A percentile compares a stretch with the other conserved stretches of the same genome.
phyloP scores from a whole-genome alignment of 2,113 vertebrate genomes.

The Tachycineta bicolor region DNA sequence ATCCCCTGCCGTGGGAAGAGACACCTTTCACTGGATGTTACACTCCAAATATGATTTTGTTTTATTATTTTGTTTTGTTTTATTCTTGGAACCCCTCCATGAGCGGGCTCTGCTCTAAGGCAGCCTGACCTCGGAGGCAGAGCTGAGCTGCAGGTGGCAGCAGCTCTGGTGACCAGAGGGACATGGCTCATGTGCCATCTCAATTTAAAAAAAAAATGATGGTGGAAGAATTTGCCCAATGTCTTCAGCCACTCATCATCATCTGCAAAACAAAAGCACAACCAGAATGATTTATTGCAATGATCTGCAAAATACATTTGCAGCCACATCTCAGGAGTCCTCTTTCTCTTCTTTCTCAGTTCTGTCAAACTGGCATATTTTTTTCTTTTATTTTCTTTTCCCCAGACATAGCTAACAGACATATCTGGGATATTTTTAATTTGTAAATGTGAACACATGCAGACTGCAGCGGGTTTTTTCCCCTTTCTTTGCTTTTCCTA shows the following conservation, averaged over 20 bases:
- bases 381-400: background rate
- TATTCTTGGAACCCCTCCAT: background rate
- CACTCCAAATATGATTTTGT: background rate
- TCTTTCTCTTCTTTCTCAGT: background rate
- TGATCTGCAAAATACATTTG: background rate
- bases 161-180: background rate
- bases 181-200: background rate
- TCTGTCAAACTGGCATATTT: background rate
- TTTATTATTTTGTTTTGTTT: background rate
- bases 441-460: background rate
- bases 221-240: background rate
- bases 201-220: background rate
- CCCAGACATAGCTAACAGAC: background rate
- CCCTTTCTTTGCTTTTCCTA: background rate
- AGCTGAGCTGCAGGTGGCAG: background rate
- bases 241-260: background rate
- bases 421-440: background rate
- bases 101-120: rapidly evolving
- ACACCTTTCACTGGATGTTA: background rate
- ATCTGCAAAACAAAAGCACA: background rate
- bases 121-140: background rate
- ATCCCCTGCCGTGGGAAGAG: background rate
- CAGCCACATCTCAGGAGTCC: background rate
- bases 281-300: background rate
- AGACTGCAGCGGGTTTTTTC: background rate